Conservation (phyloP, 1,140 invertebrate genomes). For the Diprion similis region DNA sequence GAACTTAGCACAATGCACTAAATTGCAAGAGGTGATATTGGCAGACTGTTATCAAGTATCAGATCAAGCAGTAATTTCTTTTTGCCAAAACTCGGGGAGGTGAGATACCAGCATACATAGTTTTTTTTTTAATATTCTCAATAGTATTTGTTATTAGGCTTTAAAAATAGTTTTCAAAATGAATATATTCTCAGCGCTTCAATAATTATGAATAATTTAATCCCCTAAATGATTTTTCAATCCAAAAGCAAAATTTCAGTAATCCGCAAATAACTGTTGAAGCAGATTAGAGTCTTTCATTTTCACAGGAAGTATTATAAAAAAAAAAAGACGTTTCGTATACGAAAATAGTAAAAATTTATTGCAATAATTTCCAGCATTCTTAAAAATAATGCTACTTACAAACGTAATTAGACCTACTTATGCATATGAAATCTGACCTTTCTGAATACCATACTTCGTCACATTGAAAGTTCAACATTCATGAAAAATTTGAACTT, state of each 20-base stretch:
- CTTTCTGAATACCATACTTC: neutral
- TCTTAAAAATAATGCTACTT: slow-evolving; percentile 1
- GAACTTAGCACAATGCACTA: slow-evolving; percentile 25
- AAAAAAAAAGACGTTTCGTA: neutral
- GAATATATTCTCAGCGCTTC: neutral
- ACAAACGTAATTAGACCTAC: slow-evolving; percentile 4
- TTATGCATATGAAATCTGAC: neutral
- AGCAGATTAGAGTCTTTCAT: too few relatives aligned
- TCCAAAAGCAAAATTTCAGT: too few relatives aligned
- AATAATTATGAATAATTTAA: neutral
- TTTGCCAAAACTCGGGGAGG: neutral
- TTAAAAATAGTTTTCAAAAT: neutral
- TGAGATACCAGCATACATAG: slow-evolving; percentile 21
- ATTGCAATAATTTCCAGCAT: slow-evolving; percentile 7
- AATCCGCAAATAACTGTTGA: too few relatives aligned
- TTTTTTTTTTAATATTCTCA: slow-evolving; percentile 23
- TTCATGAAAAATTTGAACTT: neutral
- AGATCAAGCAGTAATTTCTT: neutral
- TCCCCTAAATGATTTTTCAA: neutral
- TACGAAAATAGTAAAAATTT: slow-evolving; percentile 6
- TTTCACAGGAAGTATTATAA: neutral
- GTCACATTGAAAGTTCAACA: neutral
- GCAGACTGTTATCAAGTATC: slow-evolving; percentile 3
- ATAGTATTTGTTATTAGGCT: slow-evolving; percentile 14
- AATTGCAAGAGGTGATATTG: slow-evolving; percentile 23